Conservation (phyloP, 2,113 vertebrate genomes). For the Australoheros scitulus region DNA sequence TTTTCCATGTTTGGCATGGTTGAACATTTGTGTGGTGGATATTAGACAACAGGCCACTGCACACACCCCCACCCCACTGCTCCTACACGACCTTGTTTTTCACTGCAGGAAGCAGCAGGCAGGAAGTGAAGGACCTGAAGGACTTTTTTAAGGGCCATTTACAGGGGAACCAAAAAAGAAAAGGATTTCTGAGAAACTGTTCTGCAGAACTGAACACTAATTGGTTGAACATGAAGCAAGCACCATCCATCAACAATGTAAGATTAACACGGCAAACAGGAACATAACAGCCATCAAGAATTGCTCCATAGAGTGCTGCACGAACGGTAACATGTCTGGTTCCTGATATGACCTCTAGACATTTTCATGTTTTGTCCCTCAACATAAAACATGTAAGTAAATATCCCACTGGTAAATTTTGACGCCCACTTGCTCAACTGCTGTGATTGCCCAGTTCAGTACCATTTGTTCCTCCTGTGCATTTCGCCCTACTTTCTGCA, state of each 20-base stretch:
- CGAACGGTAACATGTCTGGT: rapidly evolving
- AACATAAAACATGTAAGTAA: neutral
- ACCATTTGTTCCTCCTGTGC: neutral
- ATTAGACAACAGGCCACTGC: too few relatives aligned
- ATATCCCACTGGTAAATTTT: neutral
- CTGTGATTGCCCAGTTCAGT: neutral
- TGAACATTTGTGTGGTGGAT: too few relatives aligned
- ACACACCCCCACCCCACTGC: neutral
- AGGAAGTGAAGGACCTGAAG: neutral
- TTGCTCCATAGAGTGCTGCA: neutral
- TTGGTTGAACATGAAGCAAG: neutral
- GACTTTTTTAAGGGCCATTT: neutral
- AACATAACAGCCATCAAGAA: neutral
- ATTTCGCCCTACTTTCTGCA: rapidly evolving
- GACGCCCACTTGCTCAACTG: neutral
- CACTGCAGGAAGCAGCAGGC: neutral
- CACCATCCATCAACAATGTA: neutral
- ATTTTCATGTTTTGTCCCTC: neutral
- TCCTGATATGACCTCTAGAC: neutral
- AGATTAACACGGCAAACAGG: neutral
- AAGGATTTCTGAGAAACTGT: neutral
- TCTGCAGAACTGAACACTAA: neutral
- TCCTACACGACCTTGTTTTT: conserved; percentile 7
- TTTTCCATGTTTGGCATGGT: neutral
- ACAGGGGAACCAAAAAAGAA: neutral